Base-by-base conservation (phyloP, 2,113 vertebrate species). In the Elachura formosa region DNA sequence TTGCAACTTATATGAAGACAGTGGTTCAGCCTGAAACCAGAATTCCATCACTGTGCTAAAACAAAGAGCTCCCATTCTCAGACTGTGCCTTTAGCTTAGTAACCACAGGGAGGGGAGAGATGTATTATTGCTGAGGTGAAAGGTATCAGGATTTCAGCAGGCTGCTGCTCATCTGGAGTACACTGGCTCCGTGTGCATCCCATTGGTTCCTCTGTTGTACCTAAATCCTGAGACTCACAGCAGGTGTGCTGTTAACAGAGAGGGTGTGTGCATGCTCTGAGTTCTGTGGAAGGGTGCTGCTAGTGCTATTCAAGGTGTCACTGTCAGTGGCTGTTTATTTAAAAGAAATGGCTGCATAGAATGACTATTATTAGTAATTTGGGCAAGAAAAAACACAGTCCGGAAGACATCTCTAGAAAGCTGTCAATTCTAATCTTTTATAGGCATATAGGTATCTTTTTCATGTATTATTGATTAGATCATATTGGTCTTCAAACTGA, bases 391-490 rank as follows among this genome's bases (percentile, higher is more conserved):
- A 79, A 45, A 34, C 51, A n/a, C 5, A 26, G n/a, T 33, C 58
- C 83, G 49, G 41, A 92, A 77, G 21, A 64, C 13, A 34, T 38
- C 20, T 79, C 41, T 86, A 41, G 49, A 45, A 83, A 80, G 58
- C 6, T 80, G 63, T 49, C 76, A 54, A 5, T 76, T 25, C 16
- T 84, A 43, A 33, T 23, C 36, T 48, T 73, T 72, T 75, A 94
- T 62, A 86, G 67, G 28, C 31, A 24, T 74, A n/a, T 40, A 62
- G 55, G 19, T 84, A 40, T 88, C 45, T 90, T 93, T 92, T 80
- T 90, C 38, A 69, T 85, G 33, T 74, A 61, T 76, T 87, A 91
- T 73, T 76, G 75, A 83, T 94, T 90, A 79, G 79, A 62, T 92
- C 59, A 38, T 54, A 66, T 62, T 86, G 66, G 68, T 84, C 72